A percentile compares a stretch with the other conserved stretches of the same genome.
phyloP scores from a whole-genome alignment of 2,888 invertebrate species.

The Drosophila tanythrix region DNA sequence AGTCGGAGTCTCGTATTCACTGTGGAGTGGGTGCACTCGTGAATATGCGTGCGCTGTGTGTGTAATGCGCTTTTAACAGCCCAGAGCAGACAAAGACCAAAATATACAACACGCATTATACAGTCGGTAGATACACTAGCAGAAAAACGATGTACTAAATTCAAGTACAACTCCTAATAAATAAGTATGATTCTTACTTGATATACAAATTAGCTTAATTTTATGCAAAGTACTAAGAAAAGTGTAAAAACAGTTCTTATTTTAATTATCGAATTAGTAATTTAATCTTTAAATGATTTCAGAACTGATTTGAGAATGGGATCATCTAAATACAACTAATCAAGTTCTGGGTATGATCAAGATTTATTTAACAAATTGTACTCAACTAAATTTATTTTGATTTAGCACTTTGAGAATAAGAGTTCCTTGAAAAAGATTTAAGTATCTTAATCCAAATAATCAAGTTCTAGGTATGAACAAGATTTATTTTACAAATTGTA shows the following conservation, averaged over 20 bases:
- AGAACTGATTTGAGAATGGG: neutral
- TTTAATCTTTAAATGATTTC: neutral
- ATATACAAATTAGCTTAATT: neutral
- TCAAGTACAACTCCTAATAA: neutral
- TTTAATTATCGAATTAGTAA: neutral
- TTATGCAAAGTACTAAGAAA: accelerated
- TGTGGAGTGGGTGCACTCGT: slow-evolving; percentile 67
- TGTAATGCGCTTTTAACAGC: slow-evolving; percentile 67
- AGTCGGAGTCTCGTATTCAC: neutral
- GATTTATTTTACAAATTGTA: neutral
- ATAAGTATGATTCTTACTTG: neutral
- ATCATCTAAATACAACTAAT: neutral
- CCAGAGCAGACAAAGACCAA: slow-evolving; percentile 41
- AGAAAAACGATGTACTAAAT: neutral
- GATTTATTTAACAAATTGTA: neutral
- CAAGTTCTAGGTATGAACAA: neutral
- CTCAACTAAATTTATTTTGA: neutral
- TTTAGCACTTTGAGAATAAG: no score
- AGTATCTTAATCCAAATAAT: neutral
- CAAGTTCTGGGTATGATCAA: neutral
- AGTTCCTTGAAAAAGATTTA: neutral
- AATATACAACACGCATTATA: slow-evolving; percentile 8
- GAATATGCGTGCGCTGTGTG: slow-evolving; percentile 65
- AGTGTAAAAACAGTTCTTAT: neutral
- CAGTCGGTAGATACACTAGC: neutral